Percentiles rank a stretch among this genome's conserved stretches.
phyloP scores from a whole-genome alignment of 2,113 vertebrate species.

The Natator depressus region DNA sequence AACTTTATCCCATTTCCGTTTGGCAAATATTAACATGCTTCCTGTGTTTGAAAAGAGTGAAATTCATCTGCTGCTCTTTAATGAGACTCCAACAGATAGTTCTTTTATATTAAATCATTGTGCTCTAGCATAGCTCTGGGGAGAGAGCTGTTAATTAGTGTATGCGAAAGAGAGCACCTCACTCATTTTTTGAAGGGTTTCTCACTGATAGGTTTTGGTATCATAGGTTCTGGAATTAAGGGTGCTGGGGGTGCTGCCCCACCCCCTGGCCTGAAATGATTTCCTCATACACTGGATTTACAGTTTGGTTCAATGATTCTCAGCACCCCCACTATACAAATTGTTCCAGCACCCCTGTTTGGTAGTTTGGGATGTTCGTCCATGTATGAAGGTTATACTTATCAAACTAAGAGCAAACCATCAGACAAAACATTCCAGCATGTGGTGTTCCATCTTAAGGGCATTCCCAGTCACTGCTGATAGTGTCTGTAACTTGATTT shows the following conservation, averaged over 20 bases:
- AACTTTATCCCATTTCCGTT: slow-evolving; percentile 32
- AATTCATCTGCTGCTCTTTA: slow-evolving; percentile 56
- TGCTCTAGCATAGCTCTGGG: not conserved
- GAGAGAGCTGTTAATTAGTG: not conserved
- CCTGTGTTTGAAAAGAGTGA: slow-evolving; percentile 43
- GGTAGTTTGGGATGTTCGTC: not conserved
- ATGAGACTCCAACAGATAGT: slow-evolving; percentile 5
- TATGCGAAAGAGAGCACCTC: not conserved
- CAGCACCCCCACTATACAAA: too few relatives aligned
- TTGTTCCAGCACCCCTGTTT: not conserved
- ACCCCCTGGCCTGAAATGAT: too few relatives aligned
- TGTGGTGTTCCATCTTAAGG: not conserved
- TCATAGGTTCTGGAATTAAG: too few relatives aligned
- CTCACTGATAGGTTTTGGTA: not conserved
- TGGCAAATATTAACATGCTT: slow-evolving; percentile 17
- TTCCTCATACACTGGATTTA: too few relatives aligned
- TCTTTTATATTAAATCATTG: not conserved
- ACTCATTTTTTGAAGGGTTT: not conserved
- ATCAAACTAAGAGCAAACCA: not conserved
- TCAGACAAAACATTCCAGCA: not conserved
- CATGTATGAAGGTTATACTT: not conserved
- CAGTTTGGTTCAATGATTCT: too few relatives aligned
- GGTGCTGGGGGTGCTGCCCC: too few relatives aligned
- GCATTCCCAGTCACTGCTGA: fast-evolving
- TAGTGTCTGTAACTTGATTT: not conserved